Evolutionary conservation across 2,797 vertebrate species (phyloP), one percentile per base, ranked within the genome.

Genomic region (Phoebastria nigripes): DNA sequence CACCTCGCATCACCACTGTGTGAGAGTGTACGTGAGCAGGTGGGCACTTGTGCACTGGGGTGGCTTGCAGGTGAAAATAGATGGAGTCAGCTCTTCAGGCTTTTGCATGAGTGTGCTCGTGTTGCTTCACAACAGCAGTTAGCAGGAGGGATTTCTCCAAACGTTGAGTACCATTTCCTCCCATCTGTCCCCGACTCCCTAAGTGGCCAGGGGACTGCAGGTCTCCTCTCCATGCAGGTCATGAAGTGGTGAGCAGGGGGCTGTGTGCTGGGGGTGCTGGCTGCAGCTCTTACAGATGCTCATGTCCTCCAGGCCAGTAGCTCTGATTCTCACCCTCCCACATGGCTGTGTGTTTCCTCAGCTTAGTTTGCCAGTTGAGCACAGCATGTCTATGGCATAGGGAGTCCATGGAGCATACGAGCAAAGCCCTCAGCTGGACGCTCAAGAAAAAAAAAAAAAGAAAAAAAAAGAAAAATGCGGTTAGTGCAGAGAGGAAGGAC

Each of bases 1-100:
- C 1, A 4, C 14, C 65, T 41, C 2, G 0, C 28, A 9, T 11
- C 1, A 1, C 21, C 18, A 0, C 25, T 8, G 47, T 3, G 35
- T 2, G 56, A 62, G 11, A 7, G 17, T 3, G 28, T 9, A 6
- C 0, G 1, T 5, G 19, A 44, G 66, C 31, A 7, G 28, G 59
- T 22, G 55, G 52, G 62, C 12, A 2, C 29, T 39, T 14, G 24
- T 25, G 54, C 52, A 4, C 29, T 7, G 24, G 4, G 21, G 28
- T 19, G 42, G 33, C 35, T 55, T 26, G 61, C 49, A 56, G 37
- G 55, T 35, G 49, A 28, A 51, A 69, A 51, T 0, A n/a, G 37
- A 26, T 6, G 11, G 33, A 33, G 33, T 9, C 77, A 31, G 56
- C 56, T n/a, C 69, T 35, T 42, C 51, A 18, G n/a, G 15, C 25